Percentiles rank a stretch among this genome's conserved stretches.
Evolutionary conservation across 2,797 vertebrate species (phyloP).

Genomic region (Trematomus bernacchii): DNA sequence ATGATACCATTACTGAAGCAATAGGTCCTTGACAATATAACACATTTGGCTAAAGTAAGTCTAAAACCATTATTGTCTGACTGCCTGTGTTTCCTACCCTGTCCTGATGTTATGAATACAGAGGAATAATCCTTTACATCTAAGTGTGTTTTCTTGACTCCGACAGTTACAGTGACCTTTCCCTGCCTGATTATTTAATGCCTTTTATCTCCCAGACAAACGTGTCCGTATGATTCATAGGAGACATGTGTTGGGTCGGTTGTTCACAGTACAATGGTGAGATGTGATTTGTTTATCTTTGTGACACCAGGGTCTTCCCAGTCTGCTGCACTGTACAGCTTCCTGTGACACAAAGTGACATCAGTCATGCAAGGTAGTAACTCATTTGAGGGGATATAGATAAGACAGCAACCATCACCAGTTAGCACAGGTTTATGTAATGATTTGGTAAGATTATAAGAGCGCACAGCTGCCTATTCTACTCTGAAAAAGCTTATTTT

Average conservation of each 20-base stretch:
- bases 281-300: constrained; percentile 57
- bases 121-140: not conserved
- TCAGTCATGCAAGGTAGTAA: constrained; percentile 37
- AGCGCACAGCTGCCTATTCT: constrained; percentile 21
- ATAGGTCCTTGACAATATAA: constrained; percentile 1
- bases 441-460: constrained; percentile 30
- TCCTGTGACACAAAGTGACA: constrained; percentile 55
- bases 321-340: constrained; percentile 50
- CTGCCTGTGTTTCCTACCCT: not conserved
- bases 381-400: constrained; percentile 34
- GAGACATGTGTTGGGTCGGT: constrained; percentile 49
- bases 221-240: constrained; percentile 58
- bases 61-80: constrained; percentile 10
- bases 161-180: constrained; percentile 32
- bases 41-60: constrained; percentile 7
- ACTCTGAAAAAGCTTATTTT: constrained; percentile 45
- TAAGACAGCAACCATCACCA: constrained; percentile 15
- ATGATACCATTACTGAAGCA: not conserved
- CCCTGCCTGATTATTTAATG: constrained; percentile 42
- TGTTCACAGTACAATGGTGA: constrained; percentile 54
- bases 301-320: constrained; percentile 38
- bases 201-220: constrained; percentile 52
- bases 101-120: constrained; percentile 4
- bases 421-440: constrained; percentile 23
- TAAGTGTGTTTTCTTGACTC: constrained; percentile 42